Base-by-base conservation (phyloP, 2,888 invertebrate genomes). In the Drosophila mayaguana region DNA sequence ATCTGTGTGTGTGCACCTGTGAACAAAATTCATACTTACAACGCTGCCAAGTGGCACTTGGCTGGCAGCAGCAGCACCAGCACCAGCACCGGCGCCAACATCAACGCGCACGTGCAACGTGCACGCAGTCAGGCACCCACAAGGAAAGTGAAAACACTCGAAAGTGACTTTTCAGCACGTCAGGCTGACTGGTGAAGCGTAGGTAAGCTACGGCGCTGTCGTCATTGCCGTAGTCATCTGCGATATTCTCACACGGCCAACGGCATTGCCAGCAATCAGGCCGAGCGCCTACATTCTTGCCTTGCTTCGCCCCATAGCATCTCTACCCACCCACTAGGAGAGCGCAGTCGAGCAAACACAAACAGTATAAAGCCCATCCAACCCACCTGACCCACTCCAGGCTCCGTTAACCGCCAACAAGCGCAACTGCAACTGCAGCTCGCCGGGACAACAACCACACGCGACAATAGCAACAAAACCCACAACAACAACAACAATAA, bases 151-250 rank as follows among this genome's bases (percentile, higher is more conserved):
- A 83, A 88, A 90, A 76, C 83, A 90, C 90, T 81, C 69, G 73
- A 88, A 77, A 86, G 81, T 81, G 90, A 88, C 86, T 81, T 87
- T 90, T 81, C 65, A 78, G 78, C 83, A 85, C 88, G 65, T 76
- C 84, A 72, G 69, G 66, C 82, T 64, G 79, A 79, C 82, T 80
- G 72, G 70, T 79, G 72, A 77, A 72, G 72, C 79, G 73, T 73
- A 55, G 75, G 56, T 69, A 75, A 72, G 78, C 68, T 60, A 63
- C 65, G 59, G 18, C 60, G 46, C 20, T 65, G 48, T 18, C 54
- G 50, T 45, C 70, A 48, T 34, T 56, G 55, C 53, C 64, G 42
- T 38, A 57, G 28, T 57, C 64, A 61, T 64, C 54, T 54, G 50
- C 57, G 34, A 34, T 63, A 68, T 75, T 75, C 72, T 78, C 62